Evolutionary conservation across 2,113 vertebrate genomes (phyloP), one percentile per base, ranked within the genome.

Genomic region (Progne subis): DNA sequence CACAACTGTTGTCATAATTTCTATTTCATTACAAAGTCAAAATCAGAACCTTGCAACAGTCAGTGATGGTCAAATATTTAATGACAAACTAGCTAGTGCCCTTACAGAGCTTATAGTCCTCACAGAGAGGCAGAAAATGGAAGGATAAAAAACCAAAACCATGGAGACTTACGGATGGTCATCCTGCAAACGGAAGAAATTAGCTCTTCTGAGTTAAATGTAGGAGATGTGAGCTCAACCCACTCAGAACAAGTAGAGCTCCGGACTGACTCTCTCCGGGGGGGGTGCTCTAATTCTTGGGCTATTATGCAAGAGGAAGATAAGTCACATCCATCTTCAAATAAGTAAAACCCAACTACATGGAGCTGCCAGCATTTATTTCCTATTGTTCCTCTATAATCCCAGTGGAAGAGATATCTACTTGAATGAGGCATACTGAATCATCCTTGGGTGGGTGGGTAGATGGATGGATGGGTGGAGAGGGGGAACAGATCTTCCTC

Each of bases 321-420:
- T 77, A 95, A 96, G 88, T 92, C 92, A 94, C 85, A 95, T 79
- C 23, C 75, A 94, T 92, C 59, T 88, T 86, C 82, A 77, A 77
- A 92, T 80, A 55, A 93, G 71, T 90, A 95, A 96, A 88, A 79
- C 67, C 24, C 41, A 76, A 88, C 44, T 77, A 28, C 71, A 82
- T 13, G 25, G 79, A 93, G 53, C 19, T 80, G 50, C 88, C 90
- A 96, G 82, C 37, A 90, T 86, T 96, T 95, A 64, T 80, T 96
- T 93, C 67, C 49, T 72, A 85, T 90, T 94, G 70, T 88, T 90
- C 63, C 70, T 83, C 63, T 82, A 12, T 77, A 96, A 90, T 93
- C 90, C 90, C 82, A 77, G 14, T 77, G 88, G 82, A 94, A 88
- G 85, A 90, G 50, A 18, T 72, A 76, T 94, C 92, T 80, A 90